A percentile compares a stretch with the other conserved stretches of the same genome.
phyloP scores from a whole-genome alignment of 2,797 vertebrate genomes.

The Spea hammondii region DNA sequence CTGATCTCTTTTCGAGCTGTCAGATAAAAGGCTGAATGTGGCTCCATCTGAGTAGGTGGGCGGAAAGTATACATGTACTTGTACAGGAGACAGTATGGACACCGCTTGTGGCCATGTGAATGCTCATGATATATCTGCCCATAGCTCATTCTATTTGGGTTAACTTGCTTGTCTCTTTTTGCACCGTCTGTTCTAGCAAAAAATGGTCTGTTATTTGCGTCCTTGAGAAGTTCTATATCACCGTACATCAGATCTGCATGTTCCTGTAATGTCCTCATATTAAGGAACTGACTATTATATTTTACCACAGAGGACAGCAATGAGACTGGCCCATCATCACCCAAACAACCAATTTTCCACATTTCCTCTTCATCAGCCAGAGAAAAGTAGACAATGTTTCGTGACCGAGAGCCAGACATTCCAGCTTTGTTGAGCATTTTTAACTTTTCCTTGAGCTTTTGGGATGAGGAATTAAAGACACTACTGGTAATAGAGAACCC shows the following conservation, averaged over 20 bases:
- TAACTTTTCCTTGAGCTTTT: slow-evolving; percentile 66
- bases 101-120: slow-evolving; percentile 57
- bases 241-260: slow-evolving; percentile 56
- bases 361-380: slow-evolving; percentile 60
- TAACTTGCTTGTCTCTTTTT: slow-evolving; percentile 60
- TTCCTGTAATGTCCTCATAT: slow-evolving; percentile 60
- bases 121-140: slow-evolving; percentile 59
- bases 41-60: slow-evolving; percentile 54
- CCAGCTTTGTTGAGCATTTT: slow-evolving; percentile 61
- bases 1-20: slow-evolving; percentile 55
- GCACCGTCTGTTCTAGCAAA: slow-evolving; percentile 60
- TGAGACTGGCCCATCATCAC: slow-evolving; percentile 54
- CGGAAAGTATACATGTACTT: slow-evolving; percentile 58
- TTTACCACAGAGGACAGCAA: slow-evolving; percentile 61
- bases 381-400: slow-evolving; percentile 59
- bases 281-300: slow-evolving; percentile 64
- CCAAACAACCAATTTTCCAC: slow-evolving; percentile 59
- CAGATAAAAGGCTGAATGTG: slow-evolving; percentile 57
- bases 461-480: slow-evolving; percentile 63
- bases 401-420: slow-evolving; percentile 55
- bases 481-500: slow-evolving; percentile 62
- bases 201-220: slow-evolving; percentile 57
- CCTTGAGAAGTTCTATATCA: slow-evolving; percentile 60
- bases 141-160: slow-evolving; percentile 7
- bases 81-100: slow-evolving; percentile 59